phyloP scores from a whole-genome alignment of 2,888 invertebrate species.

The Zele albiditarsus region DNA sequence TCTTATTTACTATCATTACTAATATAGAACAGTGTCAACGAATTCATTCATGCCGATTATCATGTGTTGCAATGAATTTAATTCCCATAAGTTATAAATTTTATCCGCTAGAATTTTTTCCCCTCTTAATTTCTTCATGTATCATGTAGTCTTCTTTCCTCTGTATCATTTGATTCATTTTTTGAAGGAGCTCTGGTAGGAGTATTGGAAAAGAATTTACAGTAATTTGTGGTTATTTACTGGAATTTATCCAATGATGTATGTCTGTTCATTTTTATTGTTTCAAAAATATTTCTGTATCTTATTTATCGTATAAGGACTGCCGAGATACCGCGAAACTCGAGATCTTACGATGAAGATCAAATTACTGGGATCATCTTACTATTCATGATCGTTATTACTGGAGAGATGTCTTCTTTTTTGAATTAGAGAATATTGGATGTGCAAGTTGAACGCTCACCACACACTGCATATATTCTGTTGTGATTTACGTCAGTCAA shows the following conservation, averaged over 20 bases:
- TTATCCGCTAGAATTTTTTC: neutral
- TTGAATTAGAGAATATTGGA: neutral
- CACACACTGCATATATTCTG: neutral
- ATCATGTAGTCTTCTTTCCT: neutral
- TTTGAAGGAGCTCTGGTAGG: neutral
- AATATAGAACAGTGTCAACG: neutral
- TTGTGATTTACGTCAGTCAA: neutral
- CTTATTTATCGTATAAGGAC: constrained; percentile 10
- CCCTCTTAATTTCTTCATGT: too few species aligned
- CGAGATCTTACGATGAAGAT: constrained; percentile 60
- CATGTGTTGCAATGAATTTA: neutral
- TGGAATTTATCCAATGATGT: neutral
- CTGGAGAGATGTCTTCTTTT: constrained; percentile 28
- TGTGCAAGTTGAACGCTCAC: neutral
- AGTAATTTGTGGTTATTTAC: neutral
- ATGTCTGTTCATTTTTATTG: neutral
- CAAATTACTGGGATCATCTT: constrained; percentile 62
- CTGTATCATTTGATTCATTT: neutral
- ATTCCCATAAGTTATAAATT: neutral
- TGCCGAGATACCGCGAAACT: constrained; percentile 55
- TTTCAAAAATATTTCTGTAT: neutral
- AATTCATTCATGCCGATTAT: neutral
- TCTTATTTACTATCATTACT: neutral
- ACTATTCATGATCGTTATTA: constrained; percentile 48
- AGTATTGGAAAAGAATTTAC: too few species aligned